Evolutionary conservation across 2,797 vertebrate species (phyloP), one percentile per base, ranked within the genome.

Genomic region (Setipinna tenuifilis): DNA sequence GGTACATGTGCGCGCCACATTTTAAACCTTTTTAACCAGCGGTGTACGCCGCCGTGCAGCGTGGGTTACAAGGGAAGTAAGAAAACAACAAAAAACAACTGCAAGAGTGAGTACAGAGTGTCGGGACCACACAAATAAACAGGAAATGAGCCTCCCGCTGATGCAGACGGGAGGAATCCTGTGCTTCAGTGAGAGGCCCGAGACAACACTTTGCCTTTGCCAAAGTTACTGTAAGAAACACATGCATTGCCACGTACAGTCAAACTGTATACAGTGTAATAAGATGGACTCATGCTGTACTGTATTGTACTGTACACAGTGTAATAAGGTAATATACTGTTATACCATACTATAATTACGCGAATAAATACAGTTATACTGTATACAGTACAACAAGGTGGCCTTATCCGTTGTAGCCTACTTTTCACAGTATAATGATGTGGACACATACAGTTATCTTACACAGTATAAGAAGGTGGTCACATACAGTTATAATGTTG

Each of bases 1-100:
- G 80, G 31, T 91, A 91, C 92, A 95, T 93, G 91, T 94, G 93
- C 89, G 87, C 59, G 50, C 89, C 94, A 94, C 92, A 92, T 93
- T 95, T 87, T 75, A 88, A 85, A n/a, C n/a, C 85, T 68, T 92
- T 93, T 88, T 91, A 91, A 21, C 31, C 35, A 59, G 35, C 17
- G 35, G 35, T 3, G 17, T 17, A 44, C 31, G 17, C 31, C 35
- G 19, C 71, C 19, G 71, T 78, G 23, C 88, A 83, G 86, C 87
- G 86, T 84, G 87, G 88, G 90, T 91, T 91, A 89, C 88, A 91
- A 85, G 62, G 68, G 71, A 88, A 91, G 87, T 92, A 88, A 86
- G 59, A 85, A 17, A 93, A 91, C 92, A 88, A 93, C 58, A 94
- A 93, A 90, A 93, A 93, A 78, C 71, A 78, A 78, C 91, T 93